A percentile compares a stretch with the other conserved stretches of the same genome.
Conservation (phyloP, 1,140 invertebrate species). For the Drosophila nannoptera region DNA sequence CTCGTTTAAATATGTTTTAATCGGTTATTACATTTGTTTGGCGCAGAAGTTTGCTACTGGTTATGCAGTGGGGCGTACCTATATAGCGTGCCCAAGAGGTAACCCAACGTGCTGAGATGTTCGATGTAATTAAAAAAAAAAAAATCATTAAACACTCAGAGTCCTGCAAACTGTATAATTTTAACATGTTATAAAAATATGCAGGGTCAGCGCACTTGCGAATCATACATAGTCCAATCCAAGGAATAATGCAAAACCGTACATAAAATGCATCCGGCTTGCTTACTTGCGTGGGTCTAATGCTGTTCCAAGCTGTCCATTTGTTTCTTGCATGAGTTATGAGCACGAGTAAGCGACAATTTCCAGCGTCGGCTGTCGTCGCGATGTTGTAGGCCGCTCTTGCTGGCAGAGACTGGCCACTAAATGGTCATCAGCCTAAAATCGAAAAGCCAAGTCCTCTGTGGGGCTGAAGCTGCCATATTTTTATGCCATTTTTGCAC, state of each 20-base stretch:
- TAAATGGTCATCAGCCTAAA: slow-evolving; percentile 58
- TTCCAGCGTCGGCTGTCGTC: background rate
- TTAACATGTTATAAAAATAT: slow-evolving; percentile 36
- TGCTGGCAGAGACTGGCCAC: slow-evolving; percentile 18
- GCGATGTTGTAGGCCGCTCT: slow-evolving; percentile 9
- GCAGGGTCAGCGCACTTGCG: background rate
- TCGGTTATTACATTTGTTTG: slow-evolving; percentile 73
- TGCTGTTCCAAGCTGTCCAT: slow-evolving; percentile 41
- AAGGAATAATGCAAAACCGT: slow-evolving; percentile 11
- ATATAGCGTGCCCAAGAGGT: slow-evolving; percentile 12
- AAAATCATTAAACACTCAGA: background rate
- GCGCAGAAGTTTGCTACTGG: slow-evolving; percentile 31
- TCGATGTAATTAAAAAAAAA: too few species aligned
- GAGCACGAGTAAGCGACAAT: slow-evolving; percentile 71
- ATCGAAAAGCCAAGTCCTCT: slow-evolving; percentile 8
- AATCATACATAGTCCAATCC: slow-evolving; percentile 15
- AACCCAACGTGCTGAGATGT: background rate
- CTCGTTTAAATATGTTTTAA: slow-evolving; percentile 74
- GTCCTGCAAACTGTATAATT: slow-evolving; percentile 1
- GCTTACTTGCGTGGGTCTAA: slow-evolving; percentile 45
- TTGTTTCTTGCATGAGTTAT: slow-evolving; percentile 78
- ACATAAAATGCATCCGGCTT: slow-evolving; percentile 37
- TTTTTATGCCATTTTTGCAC: slow-evolving; percentile 74
- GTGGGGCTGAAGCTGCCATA: slow-evolving; percentile 55
- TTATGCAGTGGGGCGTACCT: slow-evolving; percentile 14